Conservation (phyloP, 2,113 vertebrate species). For the Connochaetes taurinus region DNA sequence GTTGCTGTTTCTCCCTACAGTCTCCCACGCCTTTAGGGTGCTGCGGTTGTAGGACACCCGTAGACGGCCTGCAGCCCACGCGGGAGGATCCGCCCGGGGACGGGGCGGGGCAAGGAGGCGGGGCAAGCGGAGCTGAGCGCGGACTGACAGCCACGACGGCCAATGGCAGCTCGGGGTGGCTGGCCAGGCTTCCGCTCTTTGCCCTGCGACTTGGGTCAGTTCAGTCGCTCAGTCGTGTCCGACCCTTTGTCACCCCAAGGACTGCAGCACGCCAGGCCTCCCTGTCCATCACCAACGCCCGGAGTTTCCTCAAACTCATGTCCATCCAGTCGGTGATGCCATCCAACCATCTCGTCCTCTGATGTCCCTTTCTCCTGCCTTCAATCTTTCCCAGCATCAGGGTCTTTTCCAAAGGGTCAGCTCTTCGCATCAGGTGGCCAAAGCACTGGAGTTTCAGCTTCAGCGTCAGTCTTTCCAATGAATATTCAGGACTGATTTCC, state of each 20-base stretch:
- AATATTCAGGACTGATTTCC: background rate
- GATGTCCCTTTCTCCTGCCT: background rate
- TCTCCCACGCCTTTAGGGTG: no score
- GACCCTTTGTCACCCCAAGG: no score
- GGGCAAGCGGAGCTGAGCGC: background rate
- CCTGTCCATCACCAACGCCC: background rate
- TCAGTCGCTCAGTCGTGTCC: no score
- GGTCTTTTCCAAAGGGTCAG: background rate
- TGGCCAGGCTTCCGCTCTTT: background rate
- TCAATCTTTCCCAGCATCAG: background rate
- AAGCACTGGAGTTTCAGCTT: background rate
- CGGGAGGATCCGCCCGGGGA: background rate
- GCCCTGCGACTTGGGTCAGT: no score
- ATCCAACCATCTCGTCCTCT: background rate
- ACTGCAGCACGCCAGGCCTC: no score
- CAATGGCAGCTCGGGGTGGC: background rate
- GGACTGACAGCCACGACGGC: background rate
- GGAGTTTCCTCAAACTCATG: background rate
- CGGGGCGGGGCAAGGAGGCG: rapidly evolving
- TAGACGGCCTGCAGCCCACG: background rate
- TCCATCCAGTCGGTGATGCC: background rate
- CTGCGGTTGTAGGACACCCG: no score
- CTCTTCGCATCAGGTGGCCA: background rate
- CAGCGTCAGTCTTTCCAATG: background rate
- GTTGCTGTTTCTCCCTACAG: no score